Evolutionary conservation across 2,113 vertebrate species (phyloP), one percentile per base, ranked within the genome.

Genomic region (Eurypyga helias): DNA sequence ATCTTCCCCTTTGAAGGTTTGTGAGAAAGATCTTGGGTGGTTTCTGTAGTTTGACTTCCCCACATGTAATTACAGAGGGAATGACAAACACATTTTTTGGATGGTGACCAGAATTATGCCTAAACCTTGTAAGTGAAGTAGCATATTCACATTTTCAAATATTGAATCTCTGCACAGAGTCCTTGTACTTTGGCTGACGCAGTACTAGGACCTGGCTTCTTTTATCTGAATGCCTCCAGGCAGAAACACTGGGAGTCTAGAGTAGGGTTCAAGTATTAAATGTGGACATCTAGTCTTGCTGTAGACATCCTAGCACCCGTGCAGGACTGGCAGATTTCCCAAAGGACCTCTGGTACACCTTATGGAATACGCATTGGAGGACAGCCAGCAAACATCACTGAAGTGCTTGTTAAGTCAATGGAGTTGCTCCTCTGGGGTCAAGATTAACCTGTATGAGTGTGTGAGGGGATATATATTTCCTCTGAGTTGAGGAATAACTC

Each of bases 21-120:
- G 24, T 45, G 34, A 64, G 73, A 54, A 48, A 45, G 61, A 13
- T 52, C 60, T 49, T 33, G 33, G 38, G 6, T 58, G 17, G 36
- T 91, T 98, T 98, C 86, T 87, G 93, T 92, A 79, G 89, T 65
- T 86, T 62, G 4, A 28, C 76, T 61, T 93, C 33, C 51, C 36
- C 84, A 45, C 65, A 51, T 90, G 61, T 78, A 66, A 58, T 76
- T 90, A 49, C 33, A 82, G 76, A 55, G 51, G 28, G 7, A 88
- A 51, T 17, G 48, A 8, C n/a, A 82, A 77, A 80, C 7, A 87
- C 6, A 26, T 46, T 88, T 93, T 91, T 58, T 83, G 83, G 14
- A 89, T 70, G 13, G 67, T 92, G 62, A 95, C 36, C n/a, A 94
- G 75, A 65, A 81, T 97, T 43, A 29, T 49, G 14, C 57, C 92